Conservation (phyloP, 1,140 invertebrate species). For the Chrysoperla carnea region DNA sequence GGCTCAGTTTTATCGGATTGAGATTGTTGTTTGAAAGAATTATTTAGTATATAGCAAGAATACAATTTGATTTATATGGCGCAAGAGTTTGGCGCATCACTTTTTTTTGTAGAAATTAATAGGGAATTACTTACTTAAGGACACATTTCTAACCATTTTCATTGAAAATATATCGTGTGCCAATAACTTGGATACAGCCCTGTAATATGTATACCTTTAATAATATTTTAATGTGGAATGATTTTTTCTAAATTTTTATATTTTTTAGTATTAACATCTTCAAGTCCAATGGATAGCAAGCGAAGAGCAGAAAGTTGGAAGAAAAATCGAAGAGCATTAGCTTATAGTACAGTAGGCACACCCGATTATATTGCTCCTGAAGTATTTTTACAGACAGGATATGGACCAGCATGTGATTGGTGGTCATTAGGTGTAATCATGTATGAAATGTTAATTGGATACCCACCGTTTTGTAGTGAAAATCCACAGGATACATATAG, state of each 20-base stretch:
- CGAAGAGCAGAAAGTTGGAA: slow-evolving; percentile 96
- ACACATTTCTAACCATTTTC: too few relatives aligned
- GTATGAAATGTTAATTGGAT: slow-evolving; percentile 99
- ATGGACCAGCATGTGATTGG: slow-evolving; percentile 95
- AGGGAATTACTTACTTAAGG: too few relatives aligned
- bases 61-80: too few relatives aligned
- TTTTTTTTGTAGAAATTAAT: too few relatives aligned
- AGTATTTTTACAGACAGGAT: slow-evolving; percentile 94
- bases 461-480: slow-evolving; percentile 98
- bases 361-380: slow-evolving; percentile 99
- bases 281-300: slow-evolving; percentile 88
- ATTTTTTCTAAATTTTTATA: neutral
- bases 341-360: slow-evolving; percentile 94
- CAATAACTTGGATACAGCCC: too few relatives aligned
- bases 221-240: too few relatives aligned
- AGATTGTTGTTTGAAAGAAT: too few relatives aligned
- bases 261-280: slow-evolving; percentile 30
- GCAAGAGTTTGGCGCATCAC: too few relatives aligned
- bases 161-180: too few relatives aligned
- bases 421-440: slow-evolving; percentile 99
- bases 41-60: too few relatives aligned
- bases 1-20: too few relatives aligned
- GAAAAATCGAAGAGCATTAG: slow-evolving; percentile 81
- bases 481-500: slow-evolving; percentile 98
- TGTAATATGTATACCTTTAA: too few relatives aligned